Base-by-base conservation (phyloP, 2,113 vertebrate species). In the Centropus unirufus region DNA sequence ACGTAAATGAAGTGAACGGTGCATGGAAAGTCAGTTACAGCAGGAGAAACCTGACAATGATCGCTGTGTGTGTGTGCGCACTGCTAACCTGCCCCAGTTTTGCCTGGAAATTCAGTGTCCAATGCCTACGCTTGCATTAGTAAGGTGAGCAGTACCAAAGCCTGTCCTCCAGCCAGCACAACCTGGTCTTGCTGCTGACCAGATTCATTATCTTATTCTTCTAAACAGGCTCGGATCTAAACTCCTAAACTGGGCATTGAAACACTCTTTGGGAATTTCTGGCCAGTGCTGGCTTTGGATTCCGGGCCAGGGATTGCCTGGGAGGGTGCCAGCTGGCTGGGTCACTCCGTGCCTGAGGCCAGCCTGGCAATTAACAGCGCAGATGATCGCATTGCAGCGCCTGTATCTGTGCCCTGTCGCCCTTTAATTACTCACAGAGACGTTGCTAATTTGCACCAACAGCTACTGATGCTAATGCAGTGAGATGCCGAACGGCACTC, bases 111-210 rank as follows among this genome's bases (percentile, higher is more conserved):
- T 15, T 21, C 26, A 2, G n/a, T 0, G 36, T 8, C 3, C 2
- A 2, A 4, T 4, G 23, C 34, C 0, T 0, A 23, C 0, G 47
- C 49, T 57, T 14, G 5, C 5, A 4, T 7, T 4, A 8, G 30
- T 8, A 13, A 8, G 36, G 3, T 8, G 12, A 32, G 80, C 30
- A 2, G 58, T 1, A 32, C 58, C 1, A 6, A 8, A 46, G 26
- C 14, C 57, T 47, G 51, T n/a, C 30, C 46, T 46, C 16, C 61
- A 74, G 6, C 22, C 64, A 21, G n/a, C 46, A 12, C n/a, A 11
- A 18, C 7, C 62, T 26, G 78, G 24, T 29, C 39, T 8, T 1
- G 36, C 7, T 63, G 36, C 69, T 83, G 63, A 81, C 58, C 62
- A 1, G 36, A 36, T 36, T 36, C 12, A 5, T 11, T 2, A 10